Evolutionary conservation across 92 coral and sea anemone species (phyloP), one percentile per base, ranked within the genome.

Genomic region (Virgularia gustaviana): DNA sequence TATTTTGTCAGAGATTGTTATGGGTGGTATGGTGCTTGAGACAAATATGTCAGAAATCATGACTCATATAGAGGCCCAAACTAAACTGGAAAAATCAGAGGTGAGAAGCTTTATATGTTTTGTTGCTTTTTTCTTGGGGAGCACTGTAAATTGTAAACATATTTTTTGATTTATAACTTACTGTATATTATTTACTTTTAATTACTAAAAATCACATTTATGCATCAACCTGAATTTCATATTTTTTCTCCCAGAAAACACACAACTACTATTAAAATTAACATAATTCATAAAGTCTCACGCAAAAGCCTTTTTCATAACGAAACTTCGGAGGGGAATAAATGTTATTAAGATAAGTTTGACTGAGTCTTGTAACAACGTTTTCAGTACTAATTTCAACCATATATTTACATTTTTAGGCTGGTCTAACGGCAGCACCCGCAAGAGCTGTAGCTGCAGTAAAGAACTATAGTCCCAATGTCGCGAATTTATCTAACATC

Each of bases 1-100:
- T 43, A 94, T 94, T 52, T 78, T 94, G 39, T 81, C 90, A 39
- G 99, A 94, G 66, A 94, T 94, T 9, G 96, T 94, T 1, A 94
- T 94, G 96, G 99, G 99, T 75, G 99, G 99, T 53, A 94, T 94
- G 99, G 99, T 94, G 31, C 58, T 94, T 15, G 99, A 94, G 63
- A 94, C 99, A 18, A 94, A 94, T 64, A 94, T 94, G 99, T 94
- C 99, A 9, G 99, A 94, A 70, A 94, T 94, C 20, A 75, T 94
- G 75, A 94, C 94, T 13, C 99, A 94, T 76, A 82, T 94, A 61
- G 99, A 94, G 43, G 96, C 99, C 16, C 96, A 94, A 65, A 85
- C 61, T 80, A 94, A 94, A 65, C 78, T 84, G 49, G 99, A 94
- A 78, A 94, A 94, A 70, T 94, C 99, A 55, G 99, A 94, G 83